A percentile compares a stretch with the other conserved stretches of the same genome.
phyloP scores from a whole-genome alignment of 1,140 invertebrate species.

The Ooceraea biroi region DNA sequence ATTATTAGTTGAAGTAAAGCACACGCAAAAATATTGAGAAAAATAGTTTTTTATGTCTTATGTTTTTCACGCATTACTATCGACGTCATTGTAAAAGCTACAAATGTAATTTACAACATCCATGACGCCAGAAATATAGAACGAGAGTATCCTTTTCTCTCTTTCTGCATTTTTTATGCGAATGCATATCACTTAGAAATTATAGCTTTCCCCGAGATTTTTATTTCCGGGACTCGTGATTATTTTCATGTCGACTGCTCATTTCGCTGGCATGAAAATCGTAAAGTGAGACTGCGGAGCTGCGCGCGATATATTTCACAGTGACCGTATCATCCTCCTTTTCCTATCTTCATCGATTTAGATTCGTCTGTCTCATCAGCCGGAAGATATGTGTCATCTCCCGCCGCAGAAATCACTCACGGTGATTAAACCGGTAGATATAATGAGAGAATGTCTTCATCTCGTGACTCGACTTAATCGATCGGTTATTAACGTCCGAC shows the following conservation, averaged over 20 bases:
- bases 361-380: no score
- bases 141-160: background rate
- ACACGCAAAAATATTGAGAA: background rate
- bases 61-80: slow-evolving; percentile 1
- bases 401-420: background rate
- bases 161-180: background rate
- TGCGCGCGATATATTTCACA: background rate
- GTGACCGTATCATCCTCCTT: slow-evolving; percentile 4
- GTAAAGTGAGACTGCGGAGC: background rate
- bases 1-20: no score
- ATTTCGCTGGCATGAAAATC: background rate
- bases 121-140: background rate
- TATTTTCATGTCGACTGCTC: background rate
- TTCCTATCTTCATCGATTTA: no score
- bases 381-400: no score
- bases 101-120: background rate
- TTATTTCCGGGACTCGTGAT: slow-evolving; percentile 9
- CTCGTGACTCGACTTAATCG: background rate
- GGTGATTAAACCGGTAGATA: background rate
- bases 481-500: background rate
- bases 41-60: background rate
- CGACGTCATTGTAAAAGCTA: background rate
- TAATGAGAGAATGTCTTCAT: background rate
- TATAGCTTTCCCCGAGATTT: slow-evolving; percentile 28
- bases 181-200: slow-evolving; percentile 29